phyloP scores from a whole-genome alignment of 2,797 vertebrate genomes.

The Choloepus didactylus region DNA sequence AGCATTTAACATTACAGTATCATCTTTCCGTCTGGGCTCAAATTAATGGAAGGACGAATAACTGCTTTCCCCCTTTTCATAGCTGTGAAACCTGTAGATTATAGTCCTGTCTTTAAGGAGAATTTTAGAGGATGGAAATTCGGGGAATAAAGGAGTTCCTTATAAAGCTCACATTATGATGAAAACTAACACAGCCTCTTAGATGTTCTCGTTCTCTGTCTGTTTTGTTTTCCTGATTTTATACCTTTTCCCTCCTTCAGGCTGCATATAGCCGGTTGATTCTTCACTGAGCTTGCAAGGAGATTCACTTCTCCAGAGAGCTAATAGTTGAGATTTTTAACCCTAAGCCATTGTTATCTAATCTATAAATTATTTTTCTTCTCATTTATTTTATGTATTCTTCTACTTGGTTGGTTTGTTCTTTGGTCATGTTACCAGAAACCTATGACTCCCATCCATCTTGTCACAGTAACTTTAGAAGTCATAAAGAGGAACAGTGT shows the following conservation, averaged over 20 bases:
- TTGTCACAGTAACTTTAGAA: slow-evolving; percentile 68
- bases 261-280: neutral
- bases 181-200: slow-evolving; percentile 33
- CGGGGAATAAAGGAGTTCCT: slow-evolving; percentile 8
- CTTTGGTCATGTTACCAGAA: slow-evolving; percentile 67
- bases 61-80: slow-evolving; percentile 21
- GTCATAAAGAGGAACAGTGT: slow-evolving; percentile 64
- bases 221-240: slow-evolving; percentile 28
- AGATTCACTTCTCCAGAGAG: slow-evolving; percentile 70
- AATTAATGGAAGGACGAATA: slow-evolving; percentile 10
- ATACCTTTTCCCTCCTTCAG: neutral
- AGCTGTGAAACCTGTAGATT: slow-evolving; percentile 36
- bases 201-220: slow-evolving; percentile 18
- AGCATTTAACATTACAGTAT: neutral
- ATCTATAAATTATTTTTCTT: slow-evolving; percentile 67
- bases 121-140: slow-evolving; percentile 62
- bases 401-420: slow-evolving; percentile 74
- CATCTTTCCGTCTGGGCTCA: neutral
- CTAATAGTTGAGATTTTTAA: slow-evolving; percentile 75
- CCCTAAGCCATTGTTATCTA: slow-evolving; percentile 67
- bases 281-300: slow-evolving; percentile 72
- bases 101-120: slow-evolving; percentile 17
- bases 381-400: slow-evolving; percentile 73
- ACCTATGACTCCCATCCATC: slow-evolving; percentile 65
- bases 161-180: slow-evolving; percentile 33